phyloP scores from a whole-genome alignment of 2,888 invertebrate genomes.

The Allophyes oxyacanthae region DNA sequence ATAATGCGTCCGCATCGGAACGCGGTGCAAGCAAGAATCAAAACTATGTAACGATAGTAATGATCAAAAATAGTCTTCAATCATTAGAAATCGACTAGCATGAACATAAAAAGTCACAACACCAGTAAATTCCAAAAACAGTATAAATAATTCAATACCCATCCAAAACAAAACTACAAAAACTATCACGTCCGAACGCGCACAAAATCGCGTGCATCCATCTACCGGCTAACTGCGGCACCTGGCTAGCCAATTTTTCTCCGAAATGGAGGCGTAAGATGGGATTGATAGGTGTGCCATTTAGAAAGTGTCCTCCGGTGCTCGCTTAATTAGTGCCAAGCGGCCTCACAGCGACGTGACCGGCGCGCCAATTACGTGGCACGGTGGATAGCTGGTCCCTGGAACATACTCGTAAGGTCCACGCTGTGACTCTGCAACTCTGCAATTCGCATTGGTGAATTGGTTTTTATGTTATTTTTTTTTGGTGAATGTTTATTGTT shows the following conservation, averaged over 20 bases:
- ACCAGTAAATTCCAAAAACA: too few relatives aligned
- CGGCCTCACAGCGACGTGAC: conserved; percentile 56
- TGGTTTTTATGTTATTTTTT: conserved; percentile 25
- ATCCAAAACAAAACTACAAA: conserved; percentile 33
- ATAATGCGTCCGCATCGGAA: too few relatives aligned
- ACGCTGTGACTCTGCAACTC: conserved; percentile 37
- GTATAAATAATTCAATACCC: conserved; percentile 26
- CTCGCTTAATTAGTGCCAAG: conserved; percentile 58
- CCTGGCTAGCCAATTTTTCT: conserved; percentile 57
- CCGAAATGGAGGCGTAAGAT: conserved; percentile 63
- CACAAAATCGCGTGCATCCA: conserved; percentile 38
- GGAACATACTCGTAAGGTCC: background rate
- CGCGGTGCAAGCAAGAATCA: too few relatives aligned
- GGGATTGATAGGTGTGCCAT: conserved; percentile 65
- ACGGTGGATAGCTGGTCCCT: conserved; percentile 6
- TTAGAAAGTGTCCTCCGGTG: conserved; percentile 59
- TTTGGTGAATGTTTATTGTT: conserved; percentile 15
- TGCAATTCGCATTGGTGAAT: conserved; percentile 24
- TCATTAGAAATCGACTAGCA: too few relatives aligned
- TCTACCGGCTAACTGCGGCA: conserved; percentile 44
- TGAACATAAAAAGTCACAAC: too few relatives aligned
- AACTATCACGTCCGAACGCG: conserved; percentile 18
- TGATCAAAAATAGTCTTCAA: too few relatives aligned
- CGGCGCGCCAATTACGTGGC: conserved; percentile 45
- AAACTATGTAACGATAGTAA: too few relatives aligned